Conservation (phyloP, 2,113 vertebrate species). For the Chaetura pelagica region DNA sequence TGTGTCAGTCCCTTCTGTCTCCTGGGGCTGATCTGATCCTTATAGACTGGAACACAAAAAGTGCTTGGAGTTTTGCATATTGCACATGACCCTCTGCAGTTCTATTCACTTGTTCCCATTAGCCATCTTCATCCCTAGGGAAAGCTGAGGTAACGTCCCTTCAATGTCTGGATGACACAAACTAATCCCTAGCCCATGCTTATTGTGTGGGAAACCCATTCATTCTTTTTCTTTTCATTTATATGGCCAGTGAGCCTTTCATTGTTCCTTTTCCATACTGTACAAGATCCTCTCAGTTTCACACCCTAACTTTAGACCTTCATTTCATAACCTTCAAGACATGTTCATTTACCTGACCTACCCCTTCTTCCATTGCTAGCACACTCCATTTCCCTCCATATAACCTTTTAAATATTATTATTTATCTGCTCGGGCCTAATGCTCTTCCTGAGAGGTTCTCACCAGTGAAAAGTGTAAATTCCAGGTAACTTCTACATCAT, state of each 20-base stretch:
- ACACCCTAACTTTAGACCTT: background rate
- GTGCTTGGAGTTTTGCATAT: background rate
- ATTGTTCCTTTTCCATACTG: background rate
- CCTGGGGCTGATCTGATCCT: background rate
- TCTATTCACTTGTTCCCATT: background rate
- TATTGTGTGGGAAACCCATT: background rate
- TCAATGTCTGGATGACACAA: background rate
- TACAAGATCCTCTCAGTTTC: background rate
- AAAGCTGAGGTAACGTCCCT: background rate
- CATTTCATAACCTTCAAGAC: background rate
- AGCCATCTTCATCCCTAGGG: background rate
- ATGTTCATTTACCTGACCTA: background rate
- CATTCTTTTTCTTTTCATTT: background rate
- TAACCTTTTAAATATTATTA: background rate
- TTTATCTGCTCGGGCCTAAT: background rate
- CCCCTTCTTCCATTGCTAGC: background rate
- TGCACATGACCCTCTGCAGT: background rate
- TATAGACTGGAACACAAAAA: background rate
- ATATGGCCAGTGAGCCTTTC: background rate
- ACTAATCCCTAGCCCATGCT: background rate
- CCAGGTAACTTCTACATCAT: background rate
- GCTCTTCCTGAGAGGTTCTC: background rate
- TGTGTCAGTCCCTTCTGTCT: background rate
- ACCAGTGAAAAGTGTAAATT: background rate
- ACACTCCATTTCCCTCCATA: background rate